A percentile compares a stretch with the other conserved stretches of the same genome.
Evolutionary conservation across 2,888 invertebrate genomes (phyloP).

Genomic region (Muschampia plurimacula): DNA sequence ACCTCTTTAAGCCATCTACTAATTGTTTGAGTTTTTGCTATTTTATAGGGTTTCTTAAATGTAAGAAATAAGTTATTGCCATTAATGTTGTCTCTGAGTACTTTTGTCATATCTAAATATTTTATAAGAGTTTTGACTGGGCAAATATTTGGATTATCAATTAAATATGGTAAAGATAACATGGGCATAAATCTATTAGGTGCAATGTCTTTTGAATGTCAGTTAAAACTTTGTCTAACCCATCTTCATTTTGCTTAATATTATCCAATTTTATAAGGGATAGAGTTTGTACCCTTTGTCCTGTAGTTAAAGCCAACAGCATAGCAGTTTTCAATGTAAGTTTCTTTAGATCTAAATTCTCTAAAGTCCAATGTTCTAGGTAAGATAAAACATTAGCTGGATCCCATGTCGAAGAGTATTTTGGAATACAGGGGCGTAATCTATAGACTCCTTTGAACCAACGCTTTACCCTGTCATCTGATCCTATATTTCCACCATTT

Average conservation of each 20-base stretch:
- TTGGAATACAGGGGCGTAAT: not conserved
- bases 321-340: not conserved
- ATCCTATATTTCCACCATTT: not conserved
- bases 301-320: not conserved
- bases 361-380: not conserved
- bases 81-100: not conserved
- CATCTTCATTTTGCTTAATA: not conserved
- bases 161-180: not conserved
- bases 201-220: not conserved
- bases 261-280: not conserved
- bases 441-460: not conserved
- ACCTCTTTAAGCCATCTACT: slow-evolving; percentile 8
- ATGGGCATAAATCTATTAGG: not conserved
- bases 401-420: not conserved
- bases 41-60: not conserved
- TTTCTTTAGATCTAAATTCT: not conserved
- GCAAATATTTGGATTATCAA: not conserved
- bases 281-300: not conserved
- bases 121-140: not conserved
- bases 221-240: not conserved
- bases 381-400: not conserved
- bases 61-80: not conserved
- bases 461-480: not conserved
- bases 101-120: slow-evolving; percentile 1
- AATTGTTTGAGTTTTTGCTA: not conserved